A percentile compares a stretch with the other conserved stretches of the same genome.
Evolutionary conservation across 2,797 vertebrate genomes (phyloP).

Genomic region (Epinephelus awoara): DNA sequence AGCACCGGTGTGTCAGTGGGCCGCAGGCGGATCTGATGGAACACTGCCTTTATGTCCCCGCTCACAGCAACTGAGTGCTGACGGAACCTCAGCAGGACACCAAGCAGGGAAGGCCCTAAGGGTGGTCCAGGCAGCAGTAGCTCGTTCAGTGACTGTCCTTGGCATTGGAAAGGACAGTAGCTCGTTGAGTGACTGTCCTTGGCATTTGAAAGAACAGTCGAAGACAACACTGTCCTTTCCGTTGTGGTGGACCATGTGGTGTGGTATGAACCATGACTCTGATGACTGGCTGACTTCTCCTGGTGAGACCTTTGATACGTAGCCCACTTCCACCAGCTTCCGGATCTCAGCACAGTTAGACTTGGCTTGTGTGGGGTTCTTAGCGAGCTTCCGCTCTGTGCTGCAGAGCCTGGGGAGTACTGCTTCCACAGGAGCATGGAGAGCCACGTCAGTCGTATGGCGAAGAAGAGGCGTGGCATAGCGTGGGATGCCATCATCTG

Average conservation of each 20-base stretch:
- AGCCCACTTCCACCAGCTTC: background rate
- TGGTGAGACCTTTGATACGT: background rate
- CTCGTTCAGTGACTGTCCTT: background rate
- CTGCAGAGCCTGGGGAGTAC: slow-evolving; percentile 13
- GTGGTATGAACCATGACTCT: slow-evolving; percentile 1
- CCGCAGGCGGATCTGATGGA: background rate
- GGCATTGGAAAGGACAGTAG: background rate
- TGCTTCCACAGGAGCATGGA: background rate
- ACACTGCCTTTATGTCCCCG: slow-evolving; percentile 12
- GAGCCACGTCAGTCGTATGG: background rate
- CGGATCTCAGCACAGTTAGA: slow-evolving; percentile 16
- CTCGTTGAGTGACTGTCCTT: background rate
- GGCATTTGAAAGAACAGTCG: background rate
- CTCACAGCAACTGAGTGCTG: slow-evolving; percentile 1
- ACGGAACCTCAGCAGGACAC: slow-evolving; percentile 6
- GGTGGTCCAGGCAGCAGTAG: background rate
- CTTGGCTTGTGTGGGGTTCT: background rate
- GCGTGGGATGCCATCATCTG: background rate
- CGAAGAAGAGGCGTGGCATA: background rate
- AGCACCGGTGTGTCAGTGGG: background rate
- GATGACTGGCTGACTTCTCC: background rate
- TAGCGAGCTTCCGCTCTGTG: slow-evolving; percentile 12
- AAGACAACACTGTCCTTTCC: slow-evolving; percentile 3
- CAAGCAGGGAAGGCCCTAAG: slow-evolving; percentile 1
- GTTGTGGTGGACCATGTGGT: slow-evolving; percentile 9